These are phyloP conservation scores for Azemiops feae DNA, from an alignment of 2,113 vertebrate genomes.

Conservation along the genomic window DNA sequence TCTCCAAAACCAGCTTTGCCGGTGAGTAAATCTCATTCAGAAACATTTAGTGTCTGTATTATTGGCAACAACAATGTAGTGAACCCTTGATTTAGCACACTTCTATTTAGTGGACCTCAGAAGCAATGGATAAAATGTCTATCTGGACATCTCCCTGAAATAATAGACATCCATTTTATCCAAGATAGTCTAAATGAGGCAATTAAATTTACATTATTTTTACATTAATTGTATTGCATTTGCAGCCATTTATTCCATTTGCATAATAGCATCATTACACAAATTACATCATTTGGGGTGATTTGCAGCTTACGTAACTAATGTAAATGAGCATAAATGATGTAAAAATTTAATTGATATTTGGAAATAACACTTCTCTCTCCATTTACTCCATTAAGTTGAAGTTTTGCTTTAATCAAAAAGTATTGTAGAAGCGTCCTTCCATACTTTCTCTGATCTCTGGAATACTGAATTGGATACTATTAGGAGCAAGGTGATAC, in stretches of 20 bases:
- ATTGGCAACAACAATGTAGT: not conserved
- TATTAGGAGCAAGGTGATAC: not conserved
- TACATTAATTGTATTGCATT: not conserved
- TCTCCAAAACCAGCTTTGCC: not conserved
- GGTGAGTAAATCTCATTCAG: not conserved
- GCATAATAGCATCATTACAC: not conserved
- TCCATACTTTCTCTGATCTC: not conserved
- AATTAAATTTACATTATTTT: not conserved
- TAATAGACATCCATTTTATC: not conserved
- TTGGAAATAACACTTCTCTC: not conserved
- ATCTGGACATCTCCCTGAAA: not conserved
- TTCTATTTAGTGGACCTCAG: not conserved
- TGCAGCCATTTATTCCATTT: not conserved
- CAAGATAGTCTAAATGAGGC: not conserved
- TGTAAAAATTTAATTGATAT: not conserved
- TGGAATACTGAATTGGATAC: not conserved
- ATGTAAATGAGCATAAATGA: not conserved
- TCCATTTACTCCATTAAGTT: not conserved
- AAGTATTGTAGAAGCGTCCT: not conserved
- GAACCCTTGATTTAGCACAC: not conserved
- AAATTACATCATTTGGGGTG: not conserved
- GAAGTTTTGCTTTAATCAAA: not conserved
- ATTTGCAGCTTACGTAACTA: not conserved
- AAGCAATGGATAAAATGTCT: not conserved
- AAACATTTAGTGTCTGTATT: not conserved